phyloP scores from a whole-genome alignment of 2,888 invertebrate species.

The Dione vanillae region DNA sequence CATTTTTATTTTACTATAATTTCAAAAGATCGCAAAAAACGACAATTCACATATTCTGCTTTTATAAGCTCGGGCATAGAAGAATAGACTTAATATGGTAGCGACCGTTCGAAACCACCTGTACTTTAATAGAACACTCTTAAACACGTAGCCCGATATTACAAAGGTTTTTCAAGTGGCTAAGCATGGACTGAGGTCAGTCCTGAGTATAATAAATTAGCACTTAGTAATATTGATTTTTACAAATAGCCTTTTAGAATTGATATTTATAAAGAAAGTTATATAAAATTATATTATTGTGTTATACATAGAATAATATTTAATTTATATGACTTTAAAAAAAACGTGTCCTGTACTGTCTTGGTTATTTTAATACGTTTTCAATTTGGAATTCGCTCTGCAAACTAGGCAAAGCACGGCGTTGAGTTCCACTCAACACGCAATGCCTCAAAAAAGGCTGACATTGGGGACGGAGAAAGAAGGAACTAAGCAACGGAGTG shows the following conservation, averaged over 20 bases:
- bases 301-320: no score
- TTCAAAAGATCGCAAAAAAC: no score
- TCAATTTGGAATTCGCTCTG: no score
- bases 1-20: neutral
- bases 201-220: constrained; percentile 9
- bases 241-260: neutral
- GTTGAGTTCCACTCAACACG: no score
- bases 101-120: constrained; percentile 1
- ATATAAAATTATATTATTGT: neutral
- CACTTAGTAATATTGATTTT: constrained; percentile 10
- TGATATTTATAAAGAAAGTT: neutral
- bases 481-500: no score
- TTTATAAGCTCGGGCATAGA: neutral
- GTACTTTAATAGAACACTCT: constrained; percentile 18
- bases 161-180: constrained; percentile 41
- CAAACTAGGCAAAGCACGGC: no score
- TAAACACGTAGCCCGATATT: constrained; percentile 22
- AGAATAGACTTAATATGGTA: constrained; percentile 12
- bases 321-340: no score
- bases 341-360: no score
- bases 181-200: constrained; percentile 19
- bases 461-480: no score
- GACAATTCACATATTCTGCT: neutral
- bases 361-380: no score
- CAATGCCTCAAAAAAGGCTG: no score